Base-by-base conservation (phyloP, 1,140 invertebrate species). In the Mya arenaria region DNA sequence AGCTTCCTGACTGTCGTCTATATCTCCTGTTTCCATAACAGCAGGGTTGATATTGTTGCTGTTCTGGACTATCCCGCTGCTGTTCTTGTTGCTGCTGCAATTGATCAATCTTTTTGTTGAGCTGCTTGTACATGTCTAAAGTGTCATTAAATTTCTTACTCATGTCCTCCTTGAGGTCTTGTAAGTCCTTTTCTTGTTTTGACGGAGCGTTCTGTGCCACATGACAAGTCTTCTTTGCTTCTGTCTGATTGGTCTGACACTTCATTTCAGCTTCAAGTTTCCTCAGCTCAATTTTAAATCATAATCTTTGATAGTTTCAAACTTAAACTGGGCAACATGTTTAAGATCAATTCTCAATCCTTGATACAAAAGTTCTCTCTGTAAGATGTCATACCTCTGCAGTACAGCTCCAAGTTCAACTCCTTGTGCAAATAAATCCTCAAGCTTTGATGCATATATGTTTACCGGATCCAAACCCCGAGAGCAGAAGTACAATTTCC, bases 251-350 rank as follows among this genome's bases (percentile, higher is more conserved):
- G 56, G 13, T 65, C n/a, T n/a, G n/a, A n/a, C n/a, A n/a, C n/a
- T 65, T 65, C 13, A 13, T 32, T 34, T 65, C 62, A 32, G 62
- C 25, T 65, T 65, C 62, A 17, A 65, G 8, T 15, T 32, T 13
- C 30, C 62, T 65, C 10, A 65, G 30, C 23, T 65, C 62, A 34
- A 13, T 36, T 32, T 65, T 65, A 32, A 65, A 65, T 65, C 62
- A 65, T 65, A 65, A 6, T 13, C 30, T 25, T 6, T 65, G 10
- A 65, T 36, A 13, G 13, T 65, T 10, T 65, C 62, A 6, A 6
- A 15, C 13, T 65, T 15, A 23, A 34, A 65, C 8, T 6, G 4
- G 37, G 62, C 10, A 5, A 65, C 19, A 6, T 65, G 62, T 23
- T 32, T 13, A 28, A 65, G 32, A 32, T 65, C 34, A 17, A 6